Conservation (phyloP, 1,140 invertebrate genomes). For the Drosophila punjabiensis region DNA sequence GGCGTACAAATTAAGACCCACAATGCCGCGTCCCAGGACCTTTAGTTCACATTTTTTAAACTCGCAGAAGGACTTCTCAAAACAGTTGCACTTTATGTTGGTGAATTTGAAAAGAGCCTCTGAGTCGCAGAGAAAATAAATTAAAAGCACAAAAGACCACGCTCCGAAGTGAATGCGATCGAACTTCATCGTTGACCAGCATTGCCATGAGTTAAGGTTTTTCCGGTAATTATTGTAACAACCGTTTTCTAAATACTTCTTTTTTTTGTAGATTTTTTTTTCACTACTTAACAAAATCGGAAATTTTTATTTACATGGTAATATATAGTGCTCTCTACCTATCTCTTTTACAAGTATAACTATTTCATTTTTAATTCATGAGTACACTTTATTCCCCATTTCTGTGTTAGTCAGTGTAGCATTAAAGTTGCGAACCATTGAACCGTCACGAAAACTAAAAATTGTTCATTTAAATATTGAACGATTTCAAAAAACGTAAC, state of each 20-base stretch:
- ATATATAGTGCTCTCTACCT: not conserved
- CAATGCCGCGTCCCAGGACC: slow-evolving; percentile 10
- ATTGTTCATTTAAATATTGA: not conserved
- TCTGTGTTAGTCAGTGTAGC: not conserved
- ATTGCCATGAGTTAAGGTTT: not conserved
- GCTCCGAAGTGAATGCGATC: slow-evolving; percentile 1
- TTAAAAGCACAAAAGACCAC: not conserved
- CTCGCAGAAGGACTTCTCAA: slow-evolving; percentile 5
- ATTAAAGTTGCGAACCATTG: not conserved
- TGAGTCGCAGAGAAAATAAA: not conserved
- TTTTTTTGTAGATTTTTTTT: not conserved
- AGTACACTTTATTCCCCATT: not conserved
- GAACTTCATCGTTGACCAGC: slow-evolving; percentile 1
- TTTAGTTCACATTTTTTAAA: slow-evolving; percentile 17
- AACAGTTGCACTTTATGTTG: slow-evolving; percentile 15
- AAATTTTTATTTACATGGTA: not conserved
- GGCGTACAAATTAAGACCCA: slow-evolving; percentile 4
- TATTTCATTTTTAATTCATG: not conserved
- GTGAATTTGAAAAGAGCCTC: slow-evolving; percentile 17
- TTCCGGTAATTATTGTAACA: not conserved
- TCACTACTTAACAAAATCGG: not conserved
- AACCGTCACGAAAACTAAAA: not conserved
- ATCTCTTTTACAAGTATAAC: not conserved
- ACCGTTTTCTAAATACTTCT: not conserved
- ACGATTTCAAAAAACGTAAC: not conserved